These are phyloP conservation scores for Baronia brevicornis DNA, from an alignment of 2,888 invertebrate genomes.

Conservation along the genomic window DNA sequence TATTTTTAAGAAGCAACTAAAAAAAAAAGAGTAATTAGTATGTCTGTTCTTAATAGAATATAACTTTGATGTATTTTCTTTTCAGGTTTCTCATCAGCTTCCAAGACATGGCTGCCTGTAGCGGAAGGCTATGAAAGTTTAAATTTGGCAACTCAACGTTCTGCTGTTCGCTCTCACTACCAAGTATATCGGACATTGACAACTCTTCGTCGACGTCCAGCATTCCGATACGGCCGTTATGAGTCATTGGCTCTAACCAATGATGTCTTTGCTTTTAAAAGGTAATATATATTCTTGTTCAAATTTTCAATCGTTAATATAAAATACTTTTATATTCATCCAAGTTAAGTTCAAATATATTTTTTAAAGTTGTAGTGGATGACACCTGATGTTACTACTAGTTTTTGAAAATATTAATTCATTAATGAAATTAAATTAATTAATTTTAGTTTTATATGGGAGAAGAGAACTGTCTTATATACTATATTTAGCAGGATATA, in stretches of 20 bases:
- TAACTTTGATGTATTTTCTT: slow-evolving; percentile 9
- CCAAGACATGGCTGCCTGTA: slow-evolving; percentile 80
- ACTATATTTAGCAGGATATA: too few relatives aligned
- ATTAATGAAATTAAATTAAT: too few relatives aligned
- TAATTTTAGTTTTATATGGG: too few relatives aligned
- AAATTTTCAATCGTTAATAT: too few relatives aligned
- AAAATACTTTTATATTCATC: too few relatives aligned
- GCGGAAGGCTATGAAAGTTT: slow-evolving; percentile 72
- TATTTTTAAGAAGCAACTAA: too few relatives aligned
- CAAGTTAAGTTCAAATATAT: too few relatives aligned
- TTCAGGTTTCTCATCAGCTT: slow-evolving; percentile 75
- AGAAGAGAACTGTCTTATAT: too few relatives aligned
- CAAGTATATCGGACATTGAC: slow-evolving; percentile 69
- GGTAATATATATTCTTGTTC: slow-evolving; percentile 38
- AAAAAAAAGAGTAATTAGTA: too few relatives aligned
- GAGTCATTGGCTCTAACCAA: slow-evolving; percentile 64
- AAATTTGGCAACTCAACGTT: slow-evolving; percentile 75
- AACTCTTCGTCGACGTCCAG: slow-evolving; percentile 67
- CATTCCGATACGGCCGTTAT: slow-evolving; percentile 68
- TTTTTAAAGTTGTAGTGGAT: too few relatives aligned
- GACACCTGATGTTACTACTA: background rate
- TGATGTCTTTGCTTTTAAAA: slow-evolving; percentile 73
- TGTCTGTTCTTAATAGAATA: background rate
- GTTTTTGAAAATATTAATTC: background rate
- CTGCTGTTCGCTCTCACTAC: slow-evolving; percentile 69